A percentile compares a stretch with the other conserved stretches of the same genome.
These are phyloP conservation scores for Ptyas mucosa DNA, from an alignment of 2,113 vertebrate species.

Conservation along the genomic window DNA sequence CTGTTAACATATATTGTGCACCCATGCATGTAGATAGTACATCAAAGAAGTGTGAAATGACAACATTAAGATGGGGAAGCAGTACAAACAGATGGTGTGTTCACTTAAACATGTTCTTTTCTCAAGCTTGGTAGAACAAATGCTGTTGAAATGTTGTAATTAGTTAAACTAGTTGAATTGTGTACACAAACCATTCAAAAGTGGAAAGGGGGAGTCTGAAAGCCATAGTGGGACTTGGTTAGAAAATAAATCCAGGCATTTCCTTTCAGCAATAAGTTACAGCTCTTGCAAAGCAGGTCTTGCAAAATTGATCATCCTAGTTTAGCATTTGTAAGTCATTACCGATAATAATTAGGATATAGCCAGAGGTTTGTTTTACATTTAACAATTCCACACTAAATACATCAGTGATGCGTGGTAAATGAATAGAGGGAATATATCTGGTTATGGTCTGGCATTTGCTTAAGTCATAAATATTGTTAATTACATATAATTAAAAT, in stretches of 20 bases:
- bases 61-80: conserved; percentile 1
- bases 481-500: not conserved
- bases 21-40: conserved; percentile 8
- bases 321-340: not conserved
- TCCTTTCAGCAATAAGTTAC: not conserved
- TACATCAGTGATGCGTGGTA: not conserved
- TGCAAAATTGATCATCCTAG: not conserved
- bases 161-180: conserved; percentile 37
- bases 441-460: not conserved
- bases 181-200: conserved; percentile 1
- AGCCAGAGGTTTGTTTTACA: not conserved
- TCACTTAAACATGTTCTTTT: conserved; percentile 39
- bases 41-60: conserved; percentile 28
- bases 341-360: not conserved
- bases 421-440: not conserved
- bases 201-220: not conserved
- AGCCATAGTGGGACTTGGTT: not conserved
- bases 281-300: not conserved
- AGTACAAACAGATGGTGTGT: conserved; percentile 39
- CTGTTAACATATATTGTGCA: conserved; percentile 25
- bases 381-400: not conserved
- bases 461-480: not conserved
- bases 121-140: conserved; percentile 49
- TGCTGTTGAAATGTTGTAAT: conserved; percentile 38
- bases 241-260: not conserved